Evolutionary conservation across 1,140 invertebrate genomes (phyloP).

Genomic region (Palaemon carinicauda): DNA sequence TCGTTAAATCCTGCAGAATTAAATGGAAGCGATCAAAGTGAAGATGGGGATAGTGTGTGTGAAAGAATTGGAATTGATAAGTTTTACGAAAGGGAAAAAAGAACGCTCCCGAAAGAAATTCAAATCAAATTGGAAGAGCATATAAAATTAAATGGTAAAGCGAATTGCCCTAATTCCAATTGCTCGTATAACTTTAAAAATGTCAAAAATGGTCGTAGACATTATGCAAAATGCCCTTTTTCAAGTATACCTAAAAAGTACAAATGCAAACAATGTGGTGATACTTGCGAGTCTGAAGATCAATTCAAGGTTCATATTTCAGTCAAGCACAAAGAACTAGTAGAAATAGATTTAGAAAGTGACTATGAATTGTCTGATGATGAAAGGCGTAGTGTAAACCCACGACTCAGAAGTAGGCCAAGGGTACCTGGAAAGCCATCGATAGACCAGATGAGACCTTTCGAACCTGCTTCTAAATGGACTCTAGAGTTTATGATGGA

Average conservation of each 20-base stretch:
- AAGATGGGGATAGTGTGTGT: neutral
- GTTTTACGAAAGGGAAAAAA: neutral
- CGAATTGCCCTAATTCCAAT: neutral
- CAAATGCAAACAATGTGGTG: neutral
- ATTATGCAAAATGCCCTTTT: neutral
- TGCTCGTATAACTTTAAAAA: neutral
- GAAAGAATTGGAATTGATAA: neutral
- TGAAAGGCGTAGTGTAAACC: neutral
- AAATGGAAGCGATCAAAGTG: neutral
- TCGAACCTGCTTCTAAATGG: slow-evolving; percentile 14
- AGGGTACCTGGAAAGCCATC: neutral
- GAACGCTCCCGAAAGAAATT: neutral
- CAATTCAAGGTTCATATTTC: slow-evolving; percentile 9
- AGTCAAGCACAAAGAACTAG: neutral
- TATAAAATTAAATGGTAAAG: neutral
- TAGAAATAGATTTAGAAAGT: neutral
- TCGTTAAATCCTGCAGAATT: neutral
- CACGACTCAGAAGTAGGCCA: neutral
- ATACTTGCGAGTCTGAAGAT: neutral
- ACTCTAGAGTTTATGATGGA: slow-evolving; percentile 19
- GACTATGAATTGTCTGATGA: slow-evolving; percentile 28
- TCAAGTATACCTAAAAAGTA: neutral
- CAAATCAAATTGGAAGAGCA: neutral
- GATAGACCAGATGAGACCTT: slow-evolving; percentile 2
- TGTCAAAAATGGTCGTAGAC: neutral